Percentiles rank a stretch among this genome's conserved stretches.
Evolutionary conservation across 2,888 invertebrate species (phyloP).

Genomic region (Scelioninae gen. 1): DNA sequence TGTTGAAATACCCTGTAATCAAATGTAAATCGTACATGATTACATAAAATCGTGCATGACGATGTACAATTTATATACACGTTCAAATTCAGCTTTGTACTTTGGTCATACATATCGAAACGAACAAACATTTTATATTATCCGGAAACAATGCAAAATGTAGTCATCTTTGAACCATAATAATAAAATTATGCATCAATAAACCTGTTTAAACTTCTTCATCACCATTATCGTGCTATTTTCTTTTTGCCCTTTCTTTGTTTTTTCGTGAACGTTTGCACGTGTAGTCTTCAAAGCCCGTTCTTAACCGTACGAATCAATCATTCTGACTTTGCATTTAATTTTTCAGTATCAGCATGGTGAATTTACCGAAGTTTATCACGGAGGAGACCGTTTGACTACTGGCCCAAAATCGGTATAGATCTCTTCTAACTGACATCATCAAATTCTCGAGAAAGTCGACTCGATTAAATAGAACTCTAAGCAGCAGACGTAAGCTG

Average conservation of each 20-base stretch:
- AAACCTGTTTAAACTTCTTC: constrained; percentile 54
- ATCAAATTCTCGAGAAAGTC: constrained; percentile 39
- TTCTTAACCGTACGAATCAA: neutral
- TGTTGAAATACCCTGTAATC: constrained; percentile 19
- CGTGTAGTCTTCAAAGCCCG: constrained; percentile 37
- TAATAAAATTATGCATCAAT: constrained; percentile 50
- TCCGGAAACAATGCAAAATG: constrained; percentile 44
- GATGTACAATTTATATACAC: constrained; percentile 29
- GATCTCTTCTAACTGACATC: constrained; percentile 51
- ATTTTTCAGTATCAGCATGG: constrained; percentile 76
- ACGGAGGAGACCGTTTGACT: constrained; percentile 81
- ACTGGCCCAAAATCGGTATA: constrained; percentile 64
- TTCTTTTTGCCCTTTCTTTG: constrained; percentile 54
- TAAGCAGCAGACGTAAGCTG: constrained; percentile 40
- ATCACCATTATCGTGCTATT: constrained; percentile 50
- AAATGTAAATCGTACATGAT: constrained; percentile 37
- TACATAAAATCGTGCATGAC: constrained; percentile 40
- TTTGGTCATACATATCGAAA: constrained; percentile 44
- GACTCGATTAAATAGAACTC: constrained; percentile 31
- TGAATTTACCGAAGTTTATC: constrained; percentile 77
- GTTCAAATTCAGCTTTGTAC: constrained; percentile 30
- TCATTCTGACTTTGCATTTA: constrained; percentile 55
- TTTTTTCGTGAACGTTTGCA: constrained; percentile 54
- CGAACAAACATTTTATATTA: constrained; percentile 29
- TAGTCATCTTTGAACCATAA: constrained; percentile 36